Conservation (phyloP, 2,797 vertebrate species). For the Tapirus indicus region DNA sequence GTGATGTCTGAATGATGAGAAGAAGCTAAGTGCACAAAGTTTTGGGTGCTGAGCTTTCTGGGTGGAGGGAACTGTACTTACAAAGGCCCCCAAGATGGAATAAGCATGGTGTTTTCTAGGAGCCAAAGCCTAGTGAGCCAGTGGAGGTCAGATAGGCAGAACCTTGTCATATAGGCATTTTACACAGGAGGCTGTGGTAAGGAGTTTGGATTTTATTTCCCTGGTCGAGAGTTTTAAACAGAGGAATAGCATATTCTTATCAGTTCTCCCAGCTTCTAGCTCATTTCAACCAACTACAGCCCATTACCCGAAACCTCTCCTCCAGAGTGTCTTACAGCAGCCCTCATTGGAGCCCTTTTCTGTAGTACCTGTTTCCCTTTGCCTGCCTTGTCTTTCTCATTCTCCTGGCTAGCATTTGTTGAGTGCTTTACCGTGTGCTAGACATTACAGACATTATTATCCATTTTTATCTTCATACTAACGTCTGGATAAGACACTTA, state of each 20-base stretch:
- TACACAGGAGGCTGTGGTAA: background rate
- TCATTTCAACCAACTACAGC: background rate
- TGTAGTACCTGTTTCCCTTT: background rate
- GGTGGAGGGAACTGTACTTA: background rate
- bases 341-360: background rate
- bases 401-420: background rate
- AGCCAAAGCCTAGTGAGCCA: background rate
- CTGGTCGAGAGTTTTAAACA: background rate
- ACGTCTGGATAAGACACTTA: background rate
- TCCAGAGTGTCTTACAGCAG: background rate
- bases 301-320: background rate
- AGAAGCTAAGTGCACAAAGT: background rate
- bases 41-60: background rate
- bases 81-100: background rate
- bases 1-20: background rate
- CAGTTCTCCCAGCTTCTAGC: background rate
- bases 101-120: background rate
- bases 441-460: background rate
- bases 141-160: background rate
- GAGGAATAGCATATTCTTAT: background rate
- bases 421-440: background rate
- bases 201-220: background rate
- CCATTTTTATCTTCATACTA: background rate
- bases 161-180: background rate
- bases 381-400: background rate